Evolutionary conservation across 2,888 invertebrate species (phyloP).

Genomic region (Drosophila putrida): DNA sequence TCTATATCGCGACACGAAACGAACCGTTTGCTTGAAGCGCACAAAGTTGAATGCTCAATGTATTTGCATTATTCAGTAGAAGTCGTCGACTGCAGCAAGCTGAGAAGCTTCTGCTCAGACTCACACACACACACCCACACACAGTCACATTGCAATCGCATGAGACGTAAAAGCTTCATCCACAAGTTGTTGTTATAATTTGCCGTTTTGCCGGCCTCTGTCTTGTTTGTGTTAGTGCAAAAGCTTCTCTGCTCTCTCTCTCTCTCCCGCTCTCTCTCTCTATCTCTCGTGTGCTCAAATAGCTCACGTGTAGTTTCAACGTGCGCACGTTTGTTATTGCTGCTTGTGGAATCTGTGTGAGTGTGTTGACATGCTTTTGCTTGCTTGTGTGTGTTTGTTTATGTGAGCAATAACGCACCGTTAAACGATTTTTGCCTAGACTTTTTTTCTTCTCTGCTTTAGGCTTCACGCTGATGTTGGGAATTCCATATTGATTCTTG

Average conservation of each 20-base stretch:
- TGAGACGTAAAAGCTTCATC: constrained; percentile 53
- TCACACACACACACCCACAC: constrained; percentile 43
- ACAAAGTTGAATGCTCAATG: constrained; percentile 64
- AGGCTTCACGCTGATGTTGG: background rate
- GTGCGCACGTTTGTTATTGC: constrained; percentile 77
- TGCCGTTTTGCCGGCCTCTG: constrained; percentile 29
- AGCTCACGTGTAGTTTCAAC: constrained; percentile 81
- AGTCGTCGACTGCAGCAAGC: constrained; percentile 27
- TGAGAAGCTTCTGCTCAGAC: constrained; percentile 29
- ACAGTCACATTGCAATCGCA: constrained; percentile 70
- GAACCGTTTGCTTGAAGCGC: constrained; percentile 65
- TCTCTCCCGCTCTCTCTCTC: constrained; percentile 27
- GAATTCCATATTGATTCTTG: constrained; percentile 24
- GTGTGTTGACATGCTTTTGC: constrained; percentile 18
- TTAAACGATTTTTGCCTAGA: constrained; percentile 38
- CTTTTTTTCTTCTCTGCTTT: background rate
- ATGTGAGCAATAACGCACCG: constrained; percentile 35
- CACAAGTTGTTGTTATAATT: constrained; percentile 23
- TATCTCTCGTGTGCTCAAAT: constrained; percentile 7
- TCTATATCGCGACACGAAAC: constrained; percentile 21
- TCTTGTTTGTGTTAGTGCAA: constrained; percentile 1
- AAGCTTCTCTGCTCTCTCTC: constrained; percentile 24
- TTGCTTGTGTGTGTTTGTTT: constrained; percentile 6
- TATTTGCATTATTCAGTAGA: constrained; percentile 17
- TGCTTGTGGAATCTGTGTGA: constrained; percentile 14